Percentiles rank a stretch among this genome's conserved stretches.
phyloP scores from a whole-genome alignment of 2,888 invertebrate genomes.

The Agrochola circellaris region DNA sequence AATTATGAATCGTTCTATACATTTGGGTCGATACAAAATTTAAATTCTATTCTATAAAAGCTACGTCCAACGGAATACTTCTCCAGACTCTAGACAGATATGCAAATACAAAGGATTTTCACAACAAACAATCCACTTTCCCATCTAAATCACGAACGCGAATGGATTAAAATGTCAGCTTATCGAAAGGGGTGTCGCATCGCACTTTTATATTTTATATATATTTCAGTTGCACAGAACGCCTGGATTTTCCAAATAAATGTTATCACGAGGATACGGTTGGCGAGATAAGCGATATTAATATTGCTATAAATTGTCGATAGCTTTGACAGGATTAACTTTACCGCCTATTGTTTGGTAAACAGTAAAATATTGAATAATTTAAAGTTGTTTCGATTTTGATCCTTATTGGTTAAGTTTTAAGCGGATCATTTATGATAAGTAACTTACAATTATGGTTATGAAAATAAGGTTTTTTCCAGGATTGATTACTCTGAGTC shows the following conservation, averaged over 20 bases:
- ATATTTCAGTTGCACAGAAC: conserved; percentile 38
- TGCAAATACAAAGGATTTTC: conserved; percentile 17
- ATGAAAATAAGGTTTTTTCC: neutral
- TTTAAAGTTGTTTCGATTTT: neutral
- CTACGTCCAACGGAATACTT: neutral
- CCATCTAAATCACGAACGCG: conserved; percentile 29
- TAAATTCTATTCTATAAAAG: neutral
- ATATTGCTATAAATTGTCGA: conserved; percentile 58
- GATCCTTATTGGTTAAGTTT: neutral
- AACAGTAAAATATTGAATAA: conserved; percentile 33
- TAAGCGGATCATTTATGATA: neutral
- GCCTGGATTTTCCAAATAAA: conserved; percentile 52
- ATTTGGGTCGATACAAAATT: too few species aligned
- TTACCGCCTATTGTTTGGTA: conserved; percentile 40
- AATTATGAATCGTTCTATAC: too few species aligned
- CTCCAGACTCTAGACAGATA: neutral
- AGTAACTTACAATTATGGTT: neutral
- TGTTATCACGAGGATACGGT: conserved; percentile 50
- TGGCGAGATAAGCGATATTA: conserved; percentile 61
- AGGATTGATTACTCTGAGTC: neutral
- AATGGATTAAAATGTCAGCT: conserved; percentile 54
- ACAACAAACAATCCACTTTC: conserved; percentile 56
- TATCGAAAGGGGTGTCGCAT: conserved; percentile 36
- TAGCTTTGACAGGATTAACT: conserved; percentile 39
- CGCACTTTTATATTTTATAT: conserved; percentile 40